phyloP scores from a whole-genome alignment of 2,113 vertebrate genomes.

The Peucedramus taeniatus region DNA sequence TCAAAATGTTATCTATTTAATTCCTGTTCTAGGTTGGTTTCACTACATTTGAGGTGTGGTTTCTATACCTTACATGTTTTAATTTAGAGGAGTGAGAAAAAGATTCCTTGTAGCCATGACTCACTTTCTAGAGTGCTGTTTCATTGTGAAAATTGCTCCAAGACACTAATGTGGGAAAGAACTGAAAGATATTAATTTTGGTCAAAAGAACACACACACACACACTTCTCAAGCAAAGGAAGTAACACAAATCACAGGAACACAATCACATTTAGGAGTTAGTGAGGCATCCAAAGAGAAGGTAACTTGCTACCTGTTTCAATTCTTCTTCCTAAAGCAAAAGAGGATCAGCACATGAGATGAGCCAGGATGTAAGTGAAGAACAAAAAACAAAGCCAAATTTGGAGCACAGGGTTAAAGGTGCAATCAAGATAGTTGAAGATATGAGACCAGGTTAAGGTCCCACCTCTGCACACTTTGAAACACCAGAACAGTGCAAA shows the following conservation, averaged over 20 bases:
- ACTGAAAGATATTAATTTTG: constrained; percentile 59
- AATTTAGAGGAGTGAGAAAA: not conserved
- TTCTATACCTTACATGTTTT: not conserved
- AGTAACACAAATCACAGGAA: constrained; percentile 57
- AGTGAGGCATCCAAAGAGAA: constrained; percentile 66
- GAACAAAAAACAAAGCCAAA: constrained; percentile 7
- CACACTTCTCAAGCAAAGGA: constrained; percentile 71
- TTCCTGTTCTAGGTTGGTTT: not conserved
- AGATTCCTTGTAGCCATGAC: not conserved
- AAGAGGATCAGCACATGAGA: constrained; percentile 70
- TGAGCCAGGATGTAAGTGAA: constrained; percentile 30
- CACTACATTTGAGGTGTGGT: not conserved
- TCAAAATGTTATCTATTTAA: not conserved
- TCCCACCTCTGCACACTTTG: not conserved
- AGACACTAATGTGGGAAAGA: not conserved
- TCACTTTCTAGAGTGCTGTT: not conserved
- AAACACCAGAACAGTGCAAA: not conserved
- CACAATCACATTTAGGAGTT: constrained; percentile 58
- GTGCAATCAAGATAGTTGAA: not conserved
- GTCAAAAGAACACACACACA: constrained; percentile 55
- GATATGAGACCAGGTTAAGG: not conserved
- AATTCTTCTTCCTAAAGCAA: constrained; percentile 89
- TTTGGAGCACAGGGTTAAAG: not conserved
- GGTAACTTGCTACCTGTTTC: constrained; percentile 86
- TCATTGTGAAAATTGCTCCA: not conserved